Percentiles rank a stretch among this genome's conserved stretches.
Evolutionary conservation across 2,888 invertebrate genomes (phyloP).

Genomic region (Himalopsyche tibetana): DNA sequence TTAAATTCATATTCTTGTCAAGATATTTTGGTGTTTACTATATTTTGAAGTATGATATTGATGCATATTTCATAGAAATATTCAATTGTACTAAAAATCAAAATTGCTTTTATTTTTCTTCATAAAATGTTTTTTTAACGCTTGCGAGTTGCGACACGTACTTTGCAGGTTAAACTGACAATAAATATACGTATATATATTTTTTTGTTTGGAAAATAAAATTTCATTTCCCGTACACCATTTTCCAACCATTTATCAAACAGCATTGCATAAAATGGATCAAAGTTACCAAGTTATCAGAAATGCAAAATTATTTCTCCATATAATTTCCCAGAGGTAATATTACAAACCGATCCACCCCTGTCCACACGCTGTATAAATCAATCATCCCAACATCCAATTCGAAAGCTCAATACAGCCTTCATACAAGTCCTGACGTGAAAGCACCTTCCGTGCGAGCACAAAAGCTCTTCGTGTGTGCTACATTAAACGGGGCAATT

Average conservation of each 20-base stretch:
- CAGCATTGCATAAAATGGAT: neutral
- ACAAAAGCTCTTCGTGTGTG: neutral
- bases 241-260: neutral
- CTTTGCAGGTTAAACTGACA: too few relatives aligned
- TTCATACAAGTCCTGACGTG: constrained; percentile 15
- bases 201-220: too few relatives aligned
- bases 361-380: neutral
- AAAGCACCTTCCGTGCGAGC: neutral
- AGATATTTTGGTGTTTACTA: too few relatives aligned
- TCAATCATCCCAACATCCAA: constrained; percentile 30
- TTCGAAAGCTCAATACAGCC: constrained; percentile 14
- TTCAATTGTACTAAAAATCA: too few relatives aligned
- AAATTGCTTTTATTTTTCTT: too few relatives aligned
- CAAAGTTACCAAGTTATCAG: neutral
- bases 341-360: neutral
- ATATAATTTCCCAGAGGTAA: constrained; percentile 4
- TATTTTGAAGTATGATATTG: too few relatives aligned
- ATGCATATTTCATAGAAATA: too few relatives aligned
- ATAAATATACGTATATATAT: too few relatives aligned
- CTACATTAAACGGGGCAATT: neutral
- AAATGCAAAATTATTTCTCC: constrained; percentile 5
- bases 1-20: too few relatives aligned
- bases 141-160: too few relatives aligned
- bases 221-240: too few relatives aligned
- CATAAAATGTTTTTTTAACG: too few relatives aligned